A percentile compares a stretch with the other conserved stretches of the same genome.
phyloP scores from a whole-genome alignment of 30 jellyfish, hydroid and myxozoan species.

The Aurelia coerulea region DNA sequence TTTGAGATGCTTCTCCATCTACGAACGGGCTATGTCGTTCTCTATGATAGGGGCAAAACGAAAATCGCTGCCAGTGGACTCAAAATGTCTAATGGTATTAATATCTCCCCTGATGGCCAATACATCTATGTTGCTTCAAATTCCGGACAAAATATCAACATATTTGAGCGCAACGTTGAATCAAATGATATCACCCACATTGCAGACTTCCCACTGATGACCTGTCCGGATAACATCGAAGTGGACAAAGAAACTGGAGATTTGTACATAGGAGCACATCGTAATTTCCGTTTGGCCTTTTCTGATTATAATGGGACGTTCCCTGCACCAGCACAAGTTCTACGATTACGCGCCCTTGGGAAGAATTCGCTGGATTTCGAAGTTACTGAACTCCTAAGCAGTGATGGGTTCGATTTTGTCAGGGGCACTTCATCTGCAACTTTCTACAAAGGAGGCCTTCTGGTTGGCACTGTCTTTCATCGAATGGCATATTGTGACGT shows the following conservation, averaged over 20 bases:
- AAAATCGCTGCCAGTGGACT: conserved; percentile 32
- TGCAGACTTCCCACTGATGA: conserved; percentile 13
- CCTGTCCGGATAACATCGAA: conserved; percentile 76
- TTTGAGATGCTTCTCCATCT: conserved; percentile 29
- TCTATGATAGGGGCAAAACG: conserved; percentile 68
- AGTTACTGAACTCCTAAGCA: conserved; percentile 68
- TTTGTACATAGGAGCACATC: conserved; percentile 65
- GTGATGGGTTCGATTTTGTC: conserved; percentile 79
- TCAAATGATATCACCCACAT: conserved; percentile 21
- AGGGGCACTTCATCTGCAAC: conserved; percentile 72
- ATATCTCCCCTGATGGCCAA: conserved; percentile 63
- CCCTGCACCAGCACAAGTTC: conserved; percentile 68
- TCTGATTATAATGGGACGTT: conserved; percentile 48
- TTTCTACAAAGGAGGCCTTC: conserved; percentile 58
- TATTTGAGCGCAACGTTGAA: conserved; percentile 46
- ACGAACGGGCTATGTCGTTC: conserved; percentile 69
- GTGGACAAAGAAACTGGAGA: conserved; percentile 81
- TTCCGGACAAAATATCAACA: background rate
- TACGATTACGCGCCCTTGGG: conserved; percentile 30
- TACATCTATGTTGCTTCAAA: conserved; percentile 59
- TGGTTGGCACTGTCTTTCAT: conserved; percentile 86
- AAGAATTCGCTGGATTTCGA: conserved; percentile 36
- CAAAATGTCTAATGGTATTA: conserved; percentile 74
- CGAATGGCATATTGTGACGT: conserved; percentile 78
- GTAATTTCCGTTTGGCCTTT: conserved; percentile 29